Evolutionary conservation across 2,113 vertebrate species (phyloP).

Genomic region (Lepidothrix coronata): DNA sequence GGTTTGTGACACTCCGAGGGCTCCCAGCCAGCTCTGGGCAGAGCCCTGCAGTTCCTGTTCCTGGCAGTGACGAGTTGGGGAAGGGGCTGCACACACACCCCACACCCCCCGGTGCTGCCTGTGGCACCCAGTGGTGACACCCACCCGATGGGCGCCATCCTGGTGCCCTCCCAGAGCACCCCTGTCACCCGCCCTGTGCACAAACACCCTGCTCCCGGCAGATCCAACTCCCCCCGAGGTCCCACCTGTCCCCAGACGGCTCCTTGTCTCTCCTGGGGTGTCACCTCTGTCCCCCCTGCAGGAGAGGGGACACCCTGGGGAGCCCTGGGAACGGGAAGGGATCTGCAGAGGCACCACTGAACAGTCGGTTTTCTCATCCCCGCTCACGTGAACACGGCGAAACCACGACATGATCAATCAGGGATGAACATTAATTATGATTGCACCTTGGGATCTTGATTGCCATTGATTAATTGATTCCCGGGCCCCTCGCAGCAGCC

Average conservation of each 20-base stretch:
- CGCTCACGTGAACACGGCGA: not conserved
- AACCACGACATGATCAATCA: conserved; percentile 55
- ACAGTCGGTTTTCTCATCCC: not conserved
- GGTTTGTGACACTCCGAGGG: not conserved
- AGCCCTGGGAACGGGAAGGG: not conserved
- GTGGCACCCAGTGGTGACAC: not conserved
- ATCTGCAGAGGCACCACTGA: not conserved
- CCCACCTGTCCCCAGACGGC: not conserved
- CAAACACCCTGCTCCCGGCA: rapidly evolving
- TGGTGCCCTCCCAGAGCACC: not conserved
- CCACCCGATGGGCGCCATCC: rapidly evolving
- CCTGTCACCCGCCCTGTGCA: not conserved
- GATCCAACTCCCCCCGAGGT: rapidly evolving
- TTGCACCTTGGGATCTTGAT: conserved; percentile 64
- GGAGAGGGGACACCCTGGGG: not conserved
- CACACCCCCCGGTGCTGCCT: not conserved
- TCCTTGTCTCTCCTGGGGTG: not conserved
- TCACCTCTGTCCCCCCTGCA: not conserved
- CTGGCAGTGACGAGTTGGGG: rapidly evolving
- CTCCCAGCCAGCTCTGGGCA: not conserved
- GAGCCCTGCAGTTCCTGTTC: not conserved
- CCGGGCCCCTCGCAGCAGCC: not conserved
- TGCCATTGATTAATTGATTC: conserved; percentile 60
- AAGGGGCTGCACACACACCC: not conserved
- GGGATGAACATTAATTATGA: conserved; percentile 70